Evolutionary conservation across 2,113 vertebrate genomes (phyloP).

Genomic region (Protomyctophum bolini): DNA sequence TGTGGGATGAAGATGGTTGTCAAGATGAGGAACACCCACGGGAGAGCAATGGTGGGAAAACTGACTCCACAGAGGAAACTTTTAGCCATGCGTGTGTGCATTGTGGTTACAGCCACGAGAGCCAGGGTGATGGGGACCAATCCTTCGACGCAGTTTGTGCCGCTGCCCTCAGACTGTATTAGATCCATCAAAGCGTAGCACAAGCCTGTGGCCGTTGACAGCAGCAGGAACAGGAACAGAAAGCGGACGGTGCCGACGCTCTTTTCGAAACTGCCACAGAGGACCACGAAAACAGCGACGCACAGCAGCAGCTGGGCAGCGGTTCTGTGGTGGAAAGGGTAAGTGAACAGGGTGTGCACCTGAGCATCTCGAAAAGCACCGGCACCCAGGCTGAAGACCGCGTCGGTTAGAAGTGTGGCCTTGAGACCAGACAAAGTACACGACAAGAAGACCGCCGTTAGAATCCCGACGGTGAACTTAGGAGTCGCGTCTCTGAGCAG

Average conservation of each 20-base stretch:
- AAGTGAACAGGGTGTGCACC: slow-evolving; percentile 49
- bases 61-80: slow-evolving; percentile 66
- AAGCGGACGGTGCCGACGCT: slow-evolving; percentile 68
- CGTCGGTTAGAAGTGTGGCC: slow-evolving; percentile 26
- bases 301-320: slow-evolving; percentile 54
- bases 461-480: slow-evolving; percentile 44
- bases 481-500: slow-evolving; percentile 40
- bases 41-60: slow-evolving; percentile 65
- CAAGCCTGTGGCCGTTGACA: slow-evolving; percentile 58
- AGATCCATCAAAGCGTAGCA: slow-evolving; percentile 64
- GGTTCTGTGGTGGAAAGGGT: slow-evolving; percentile 56
- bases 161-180: slow-evolving; percentile 18
- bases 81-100: slow-evolving; percentile 65
- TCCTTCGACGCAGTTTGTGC: slow-evolving; percentile 37
- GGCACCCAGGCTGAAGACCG: slow-evolving; percentile 51
- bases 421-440: slow-evolving; percentile 50
- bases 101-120: slow-evolving; percentile 63
- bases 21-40: slow-evolving; percentile 64
- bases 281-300: slow-evolving; percentile 40
- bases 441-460: slow-evolving; percentile 31
- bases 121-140: slow-evolving; percentile 59
- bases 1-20: slow-evolving; percentile 50
- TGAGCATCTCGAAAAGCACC: slow-evolving; percentile 54
- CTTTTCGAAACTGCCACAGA: slow-evolving; percentile 64
- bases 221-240: slow-evolving; percentile 50